These are phyloP conservation scores for Pseudopleuronectes americanus DNA, from an alignment of 2,797 vertebrate genomes.

Conservation along the genomic window DNA sequence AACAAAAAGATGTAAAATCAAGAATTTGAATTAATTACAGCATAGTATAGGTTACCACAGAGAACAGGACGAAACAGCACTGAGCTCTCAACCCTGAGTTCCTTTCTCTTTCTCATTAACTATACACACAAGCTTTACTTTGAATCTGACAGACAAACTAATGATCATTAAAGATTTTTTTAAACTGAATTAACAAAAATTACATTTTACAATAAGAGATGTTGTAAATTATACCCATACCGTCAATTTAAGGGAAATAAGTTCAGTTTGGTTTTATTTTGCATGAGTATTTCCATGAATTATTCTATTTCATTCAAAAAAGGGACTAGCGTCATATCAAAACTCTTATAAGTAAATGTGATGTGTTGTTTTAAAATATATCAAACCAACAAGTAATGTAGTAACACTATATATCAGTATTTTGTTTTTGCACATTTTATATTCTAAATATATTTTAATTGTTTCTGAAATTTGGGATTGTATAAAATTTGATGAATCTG, in stretches of 20 bases:
- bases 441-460: neutral
- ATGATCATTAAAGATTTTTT: neutral
- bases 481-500: neutral
- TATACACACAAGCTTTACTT: neutral
- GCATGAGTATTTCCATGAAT: neutral
- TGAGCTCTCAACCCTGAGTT: too few species aligned
- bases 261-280: too few species aligned
- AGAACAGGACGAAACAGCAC: too few species aligned
- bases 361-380: neutral
- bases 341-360: neutral
- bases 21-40: too few species aligned
- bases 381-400: neutral
- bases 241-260: too few species aligned
- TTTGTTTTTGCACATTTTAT: neutral
- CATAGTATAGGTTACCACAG: neutral
- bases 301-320: neutral
- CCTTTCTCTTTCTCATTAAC: neutral
- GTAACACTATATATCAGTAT: neutral
- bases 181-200: too few species aligned
- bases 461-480: neutral
- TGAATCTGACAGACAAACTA: neutral
- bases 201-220: too few species aligned
- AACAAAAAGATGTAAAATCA: neutral
- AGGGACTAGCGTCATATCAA: neutral
- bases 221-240: neutral